Percentiles rank a stretch among this genome's conserved stretches.
Conservation (phyloP, 2,113 vertebrate species). For the Probosciger aterrimus region DNA sequence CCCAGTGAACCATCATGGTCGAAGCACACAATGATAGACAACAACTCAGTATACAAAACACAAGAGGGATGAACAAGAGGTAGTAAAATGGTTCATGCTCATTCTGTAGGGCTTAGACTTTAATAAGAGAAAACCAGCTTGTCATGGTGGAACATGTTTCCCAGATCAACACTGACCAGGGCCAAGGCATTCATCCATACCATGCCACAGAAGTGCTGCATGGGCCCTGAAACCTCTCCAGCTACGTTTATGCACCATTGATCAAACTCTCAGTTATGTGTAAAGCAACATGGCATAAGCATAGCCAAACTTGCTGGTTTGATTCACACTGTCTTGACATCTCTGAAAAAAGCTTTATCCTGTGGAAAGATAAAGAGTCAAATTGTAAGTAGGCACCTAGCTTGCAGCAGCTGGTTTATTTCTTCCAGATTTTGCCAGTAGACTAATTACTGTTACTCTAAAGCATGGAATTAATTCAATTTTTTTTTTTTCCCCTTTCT, state of each 20-base stretch:
- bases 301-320: not conserved
- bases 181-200: not conserved
- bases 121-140: not conserved
- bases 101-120: not conserved
- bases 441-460: not conserved
- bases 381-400: not conserved
- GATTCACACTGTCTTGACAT: not conserved
- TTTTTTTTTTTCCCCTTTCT: not conserved
- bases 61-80: rapidly evolving
- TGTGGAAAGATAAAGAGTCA: not conserved
- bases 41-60: not conserved
- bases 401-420: not conserved
- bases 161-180: not conserved
- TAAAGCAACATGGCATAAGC: not conserved
- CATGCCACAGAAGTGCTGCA: not conserved
- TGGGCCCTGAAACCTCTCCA: not conserved
- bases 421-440: not conserved
- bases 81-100: not conserved
- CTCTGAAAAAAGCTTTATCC: not conserved
- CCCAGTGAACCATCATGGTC: not conserved
- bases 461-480: not conserved
- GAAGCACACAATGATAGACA: not conserved
- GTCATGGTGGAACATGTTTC: not conserved
- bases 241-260: not conserved
- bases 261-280: not conserved